Evolutionary conservation across 2,797 vertebrate species (phyloP), one percentile per base, ranked within the genome.

Genomic region (Gambusia yucatana): DNA sequence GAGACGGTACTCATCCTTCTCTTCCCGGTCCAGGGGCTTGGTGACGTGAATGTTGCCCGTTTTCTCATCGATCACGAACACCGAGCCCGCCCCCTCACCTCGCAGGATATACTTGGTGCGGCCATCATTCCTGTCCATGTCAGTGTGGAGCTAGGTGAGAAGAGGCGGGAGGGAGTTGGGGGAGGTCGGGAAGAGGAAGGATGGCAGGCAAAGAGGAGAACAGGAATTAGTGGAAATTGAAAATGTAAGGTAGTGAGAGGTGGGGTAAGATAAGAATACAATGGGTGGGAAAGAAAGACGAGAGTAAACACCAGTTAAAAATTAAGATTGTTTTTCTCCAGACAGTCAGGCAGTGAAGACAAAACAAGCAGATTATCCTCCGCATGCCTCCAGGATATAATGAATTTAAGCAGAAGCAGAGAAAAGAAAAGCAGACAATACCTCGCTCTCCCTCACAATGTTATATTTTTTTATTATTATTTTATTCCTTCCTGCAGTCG

Each of bases 1-100:
- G 39, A 98, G 95, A 43, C 97, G 96, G 47, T 98, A 98, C 75
- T 98, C 96, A 46, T 97, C 96, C 93, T 98, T 98, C 90, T 98
- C 97, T 82, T 98, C 97, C 8, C 97, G 95, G 93, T 98, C 97
- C 91, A 98, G 93, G 1, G 97, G 97, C 92, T 97, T 98, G 79
- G 97, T 98, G 86, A 98, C 97, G 52, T 97, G 97, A 92, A 98
- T 97, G 92, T 98, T 97, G 6, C 97, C 97, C 0, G 97, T 98
- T 92, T 96, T 97, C 89, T 98, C 97, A 25, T 98, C 97, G 65
- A 98, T 98, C 92, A 98, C 97, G 75, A 98, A 98, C 75, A 97
- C 97, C 0, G 97, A 97, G 73, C 97, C 97, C 4, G 97, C 97
- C 75, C 97, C 97, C 82, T 98, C 97, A 30, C 97, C 97, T 1